A percentile compares a stretch with the other conserved stretches of the same genome.
These are phyloP conservation scores for Diphyllodes magnificus DNA, from an alignment of 2,113 vertebrate species.

Conservation along the genomic window DNA sequence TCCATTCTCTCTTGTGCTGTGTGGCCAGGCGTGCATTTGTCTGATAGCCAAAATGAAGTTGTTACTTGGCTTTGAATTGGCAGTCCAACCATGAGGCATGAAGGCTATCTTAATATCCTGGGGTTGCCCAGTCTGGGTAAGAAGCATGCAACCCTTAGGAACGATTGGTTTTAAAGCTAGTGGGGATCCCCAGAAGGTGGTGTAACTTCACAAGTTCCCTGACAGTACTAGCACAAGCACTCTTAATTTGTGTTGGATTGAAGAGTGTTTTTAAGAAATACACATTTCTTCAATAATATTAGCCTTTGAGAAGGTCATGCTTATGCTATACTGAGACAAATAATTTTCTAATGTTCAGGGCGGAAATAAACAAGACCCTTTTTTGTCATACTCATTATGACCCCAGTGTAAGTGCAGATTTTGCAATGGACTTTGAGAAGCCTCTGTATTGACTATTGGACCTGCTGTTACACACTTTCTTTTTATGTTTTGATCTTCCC, in stretches of 20 bases:
- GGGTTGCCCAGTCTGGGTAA: neutral
- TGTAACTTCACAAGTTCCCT: neutral
- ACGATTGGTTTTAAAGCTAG: neutral
- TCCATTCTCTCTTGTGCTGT: neutral
- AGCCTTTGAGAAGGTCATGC: neutral
- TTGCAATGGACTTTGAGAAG: neutral
- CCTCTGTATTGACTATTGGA: neutral
- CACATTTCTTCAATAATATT: neutral
- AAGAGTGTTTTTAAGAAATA: neutral
- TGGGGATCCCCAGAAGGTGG: neutral
- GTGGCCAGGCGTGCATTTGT: rapidly evolving
- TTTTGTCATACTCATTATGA: neutral
- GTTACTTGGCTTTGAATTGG: neutral
- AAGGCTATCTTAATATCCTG: neutral
- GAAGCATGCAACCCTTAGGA: neutral
- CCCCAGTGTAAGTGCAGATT: neutral
- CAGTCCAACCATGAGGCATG: rapidly evolving
- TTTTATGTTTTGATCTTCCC: neutral
- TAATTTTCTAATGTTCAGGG: neutral
- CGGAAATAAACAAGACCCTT: neutral
- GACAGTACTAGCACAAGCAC: neutral
- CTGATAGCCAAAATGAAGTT: neutral
- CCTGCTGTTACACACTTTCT: neutral
- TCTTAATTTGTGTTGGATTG: neutral
- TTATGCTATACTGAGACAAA: neutral